phyloP scores from a whole-genome alignment of 2,113 vertebrate species.

The Australoheros scitulus region DNA sequence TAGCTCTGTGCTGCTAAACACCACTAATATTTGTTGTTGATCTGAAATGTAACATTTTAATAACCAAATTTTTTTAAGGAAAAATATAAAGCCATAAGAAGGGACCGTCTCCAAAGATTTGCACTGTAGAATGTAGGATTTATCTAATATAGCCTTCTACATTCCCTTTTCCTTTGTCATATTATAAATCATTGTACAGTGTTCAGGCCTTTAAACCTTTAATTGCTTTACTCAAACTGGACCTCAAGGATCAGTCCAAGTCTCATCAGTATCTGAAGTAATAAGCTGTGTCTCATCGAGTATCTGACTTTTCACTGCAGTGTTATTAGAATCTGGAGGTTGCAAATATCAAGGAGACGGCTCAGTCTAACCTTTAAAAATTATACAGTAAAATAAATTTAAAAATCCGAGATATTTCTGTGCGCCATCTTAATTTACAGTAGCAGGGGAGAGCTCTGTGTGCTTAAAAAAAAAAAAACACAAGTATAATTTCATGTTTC shows the following conservation, averaged over 20 bases:
- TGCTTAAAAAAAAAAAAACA: conserved; percentile 1
- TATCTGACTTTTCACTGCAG: background rate
- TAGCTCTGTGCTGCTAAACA: background rate
- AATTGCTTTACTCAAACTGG: background rate
- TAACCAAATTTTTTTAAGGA: background rate
- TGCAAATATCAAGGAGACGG: background rate
- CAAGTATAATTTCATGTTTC: background rate
- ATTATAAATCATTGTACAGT: background rate
- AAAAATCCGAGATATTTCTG: background rate
- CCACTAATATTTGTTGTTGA: background rate
- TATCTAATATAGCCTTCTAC: background rate
- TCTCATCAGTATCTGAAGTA: background rate
- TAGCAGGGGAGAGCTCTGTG: background rate
- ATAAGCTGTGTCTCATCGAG: background rate
- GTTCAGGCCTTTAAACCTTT: background rate
- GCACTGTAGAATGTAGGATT: no score
- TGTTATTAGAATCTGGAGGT: background rate
- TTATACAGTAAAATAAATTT: background rate
- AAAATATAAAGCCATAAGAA: background rate
- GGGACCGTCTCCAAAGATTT: background rate
- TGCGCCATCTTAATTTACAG: background rate
- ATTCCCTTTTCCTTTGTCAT: background rate
- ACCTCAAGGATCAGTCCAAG: background rate
- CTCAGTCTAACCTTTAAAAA: background rate
- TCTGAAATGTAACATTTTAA: background rate